A percentile compares a stretch with the other conserved stretches of the same genome.
phyloP scores from a whole-genome alignment of 2,113 vertebrate species.

The Nothocercus nigrocapillus region DNA sequence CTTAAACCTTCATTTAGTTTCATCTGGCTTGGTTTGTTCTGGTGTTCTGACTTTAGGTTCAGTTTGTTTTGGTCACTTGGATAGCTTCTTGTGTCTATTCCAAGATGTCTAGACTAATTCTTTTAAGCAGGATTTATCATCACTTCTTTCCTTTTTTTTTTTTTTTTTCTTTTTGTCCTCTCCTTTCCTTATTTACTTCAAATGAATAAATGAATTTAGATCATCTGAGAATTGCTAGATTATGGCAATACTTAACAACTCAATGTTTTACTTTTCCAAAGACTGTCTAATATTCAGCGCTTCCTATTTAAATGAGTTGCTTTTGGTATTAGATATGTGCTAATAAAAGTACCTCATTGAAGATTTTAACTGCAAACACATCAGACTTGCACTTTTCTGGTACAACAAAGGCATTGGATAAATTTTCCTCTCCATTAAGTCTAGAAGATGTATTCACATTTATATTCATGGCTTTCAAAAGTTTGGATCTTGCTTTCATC shows the following conservation, averaged over 20 bases:
- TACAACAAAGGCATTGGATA: not conserved
- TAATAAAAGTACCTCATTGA: not conserved
- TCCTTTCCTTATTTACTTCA: rapidly evolving
- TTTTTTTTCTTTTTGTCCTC: not conserved
- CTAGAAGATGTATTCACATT: not conserved
- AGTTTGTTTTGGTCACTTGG: not conserved
- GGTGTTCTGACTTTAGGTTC: not conserved
- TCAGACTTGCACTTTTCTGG: not conserved
- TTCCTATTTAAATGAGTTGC: not conserved
- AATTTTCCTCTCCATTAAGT: not conserved
- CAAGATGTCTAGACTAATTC: not conserved
- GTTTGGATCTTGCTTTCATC: not conserved
- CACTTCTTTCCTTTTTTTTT: rapidly evolving
- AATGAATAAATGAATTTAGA: not conserved
- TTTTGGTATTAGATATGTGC: not conserved
- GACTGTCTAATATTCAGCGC: not conserved
- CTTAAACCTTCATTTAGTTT: not conserved
- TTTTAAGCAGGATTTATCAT: not conserved
- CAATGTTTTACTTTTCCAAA: not conserved
- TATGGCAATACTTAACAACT: not conserved
- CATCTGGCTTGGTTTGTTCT: not conserved
- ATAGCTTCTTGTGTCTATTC: not conserved
- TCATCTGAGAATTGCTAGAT: not conserved
- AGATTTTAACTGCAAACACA: not conserved
- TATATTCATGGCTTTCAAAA: not conserved